Evolutionary conservation across 2,113 vertebrate genomes (phyloP).

Genomic region (Osmerus mordax): DNA sequence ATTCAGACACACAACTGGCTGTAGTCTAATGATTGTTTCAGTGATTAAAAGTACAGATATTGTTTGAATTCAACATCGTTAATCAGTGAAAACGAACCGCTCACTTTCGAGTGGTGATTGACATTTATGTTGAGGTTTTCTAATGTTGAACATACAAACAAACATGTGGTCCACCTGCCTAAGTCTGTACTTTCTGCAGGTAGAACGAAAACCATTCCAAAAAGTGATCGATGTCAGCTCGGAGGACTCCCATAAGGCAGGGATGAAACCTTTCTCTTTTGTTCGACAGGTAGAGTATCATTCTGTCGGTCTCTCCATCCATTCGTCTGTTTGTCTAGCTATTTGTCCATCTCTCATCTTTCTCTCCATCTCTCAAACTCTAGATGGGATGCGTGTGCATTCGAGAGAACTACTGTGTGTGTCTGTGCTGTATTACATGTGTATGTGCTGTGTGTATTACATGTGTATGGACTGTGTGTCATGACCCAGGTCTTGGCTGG

Average conservation of each 20-base stretch:
- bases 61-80: too few relatives aligned
- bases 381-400: neutral
- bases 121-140: too few relatives aligned
- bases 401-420: neutral
- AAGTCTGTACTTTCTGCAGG: slow-evolving; percentile 28
- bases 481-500: slow-evolving; percentile 52
- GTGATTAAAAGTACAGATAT: too few relatives aligned
- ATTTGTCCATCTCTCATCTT: neutral
- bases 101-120: too few relatives aligned
- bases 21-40: too few relatives aligned
- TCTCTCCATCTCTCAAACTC: slow-evolving; percentile 5
- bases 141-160: too few relatives aligned
- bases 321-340: neutral
- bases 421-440: neutral
- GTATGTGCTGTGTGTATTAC: neutral
- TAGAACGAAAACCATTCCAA: slow-evolving; percentile 22
- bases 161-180: neutral
- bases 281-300: slow-evolving; percentile 54
- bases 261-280: slow-evolving; percentile 53
- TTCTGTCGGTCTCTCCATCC: neutral
- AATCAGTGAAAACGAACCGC: too few relatives aligned
- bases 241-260: slow-evolving; percentile 43
- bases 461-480: slow-evolving; percentile 4
- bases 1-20: too few relatives aligned
- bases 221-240: slow-evolving; percentile 48